These are phyloP conservation scores for Therioaphis trifolii DNA, from an alignment of 2,888 invertebrate species.

Conservation along the genomic window DNA sequence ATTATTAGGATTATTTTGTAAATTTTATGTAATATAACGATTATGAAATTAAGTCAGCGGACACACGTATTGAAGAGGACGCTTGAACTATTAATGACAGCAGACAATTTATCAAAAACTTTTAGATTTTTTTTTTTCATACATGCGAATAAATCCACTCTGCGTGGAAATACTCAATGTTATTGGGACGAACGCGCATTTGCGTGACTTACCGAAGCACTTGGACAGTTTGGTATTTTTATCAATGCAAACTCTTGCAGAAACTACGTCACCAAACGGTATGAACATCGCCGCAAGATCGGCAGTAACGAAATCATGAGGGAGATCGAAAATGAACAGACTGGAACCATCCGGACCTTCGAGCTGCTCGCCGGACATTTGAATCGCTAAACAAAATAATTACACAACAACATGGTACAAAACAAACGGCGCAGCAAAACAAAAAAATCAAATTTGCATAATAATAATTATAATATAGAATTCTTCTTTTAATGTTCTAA, in stretches of 20 bases:
- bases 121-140: no score
- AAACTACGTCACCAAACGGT: slow-evolving; percentile 98
- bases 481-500: no score
- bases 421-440: slow-evolving; percentile 62
- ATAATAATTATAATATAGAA: no score
- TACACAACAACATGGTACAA: slow-evolving; percentile 59
- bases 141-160: not conserved
- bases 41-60: no score
- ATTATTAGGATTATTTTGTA: no score
- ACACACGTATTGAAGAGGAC: no score
- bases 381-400: slow-evolving; percentile 64
- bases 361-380: slow-evolving; percentile 84
- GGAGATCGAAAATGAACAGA: slow-evolving; percentile 99
- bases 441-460: no score
- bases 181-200: slow-evolving; percentile 8
- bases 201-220: slow-evolving; percentile 85
- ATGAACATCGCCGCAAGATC: no score
- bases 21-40: no score
- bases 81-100: no score
- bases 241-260: slow-evolving; percentile 99
- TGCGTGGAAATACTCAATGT: no score
- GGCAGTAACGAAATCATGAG: slow-evolving; percentile 97
- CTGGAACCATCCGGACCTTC: slow-evolving; percentile 99
- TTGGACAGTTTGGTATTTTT: slow-evolving; percentile 99
- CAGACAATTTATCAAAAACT: no score